Conservation (phyloP, 2,888 invertebrate genomes). For the Andrena camellia region DNA sequence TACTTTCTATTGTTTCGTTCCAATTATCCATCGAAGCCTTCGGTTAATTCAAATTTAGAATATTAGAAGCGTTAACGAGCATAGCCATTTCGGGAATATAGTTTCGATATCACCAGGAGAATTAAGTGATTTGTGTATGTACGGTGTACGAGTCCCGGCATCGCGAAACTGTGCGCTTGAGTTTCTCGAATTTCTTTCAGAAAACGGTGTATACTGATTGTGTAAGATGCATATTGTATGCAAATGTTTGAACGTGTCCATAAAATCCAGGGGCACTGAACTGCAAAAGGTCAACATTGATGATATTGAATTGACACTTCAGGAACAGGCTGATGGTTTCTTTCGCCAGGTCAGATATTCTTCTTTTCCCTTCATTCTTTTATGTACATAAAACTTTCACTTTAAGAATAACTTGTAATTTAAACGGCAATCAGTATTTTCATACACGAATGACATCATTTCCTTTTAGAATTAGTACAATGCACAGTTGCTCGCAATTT, state of each 20-base stretch:
- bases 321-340: slow-evolving; percentile 89
- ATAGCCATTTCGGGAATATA: slow-evolving; percentile 10
- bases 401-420: too few species aligned
- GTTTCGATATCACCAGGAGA: background rate
- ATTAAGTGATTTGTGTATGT: background rate
- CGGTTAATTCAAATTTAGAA: slow-evolving; percentile 1
- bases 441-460: background rate
- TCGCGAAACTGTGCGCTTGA: slow-evolving; percentile 29
- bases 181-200: slow-evolving; percentile 42
- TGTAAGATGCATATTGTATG: slow-evolving; percentile 87
- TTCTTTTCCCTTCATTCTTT: background rate
- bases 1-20: slow-evolving; percentile 30
- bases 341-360: slow-evolving; percentile 88
- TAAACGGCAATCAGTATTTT: background rate
- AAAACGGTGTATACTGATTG: slow-evolving; percentile 30
- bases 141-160: slow-evolving; percentile 47
- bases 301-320: slow-evolving; percentile 87
- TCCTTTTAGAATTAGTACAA: background rate
- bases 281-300: slow-evolving; percentile 87
- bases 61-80: background rate
- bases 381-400: too few species aligned
- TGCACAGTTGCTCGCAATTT: background rate
- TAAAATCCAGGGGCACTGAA: slow-evolving; percentile 87
- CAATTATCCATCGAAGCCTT: slow-evolving; percentile 16
- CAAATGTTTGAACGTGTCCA: slow-evolving; percentile 91